Evolutionary conservation across 2,888 invertebrate species (phyloP), one percentile per base, ranked within the genome.

Genomic region (Rhodophaea formosa): DNA sequence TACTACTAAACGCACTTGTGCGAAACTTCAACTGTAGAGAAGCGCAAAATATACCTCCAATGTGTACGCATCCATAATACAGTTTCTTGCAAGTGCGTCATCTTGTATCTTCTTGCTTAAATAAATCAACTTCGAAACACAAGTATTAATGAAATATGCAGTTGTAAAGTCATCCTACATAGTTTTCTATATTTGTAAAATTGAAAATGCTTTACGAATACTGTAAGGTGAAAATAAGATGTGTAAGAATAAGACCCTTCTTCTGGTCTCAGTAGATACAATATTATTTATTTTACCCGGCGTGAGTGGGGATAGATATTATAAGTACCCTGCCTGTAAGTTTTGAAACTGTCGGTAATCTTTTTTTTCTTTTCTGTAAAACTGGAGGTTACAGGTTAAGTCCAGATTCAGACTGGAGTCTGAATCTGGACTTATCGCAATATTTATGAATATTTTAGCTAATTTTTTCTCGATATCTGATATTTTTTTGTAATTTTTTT

Each of bases 151-250:
- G 12, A 35, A 46, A 46, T 46, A 47, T 30, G 1, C 17, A 47
- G 12, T 47, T 47, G 46, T 39, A 46, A 67, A 61, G 61, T 65
- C 63, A 66, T 67, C 63, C 69, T 70, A 71, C 63, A 71, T 75
- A 77, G 68, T 80, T 80, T 83, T 82, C 76, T 82, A 82, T 77
- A 76, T 82, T 81, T 83, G 77, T 84, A 82, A 75, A 74, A 68
- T 72, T 55, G 59, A 69, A 71, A 71, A 61, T 62, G 59, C 67
- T 65, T 68, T 67, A 65, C 57, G 66, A 64, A 62, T 62, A 67
- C 29, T 64, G 60, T 57, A 65, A 60, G 57, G 67, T 66, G 60
- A 62, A 63, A 68, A 64, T 67, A 59, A 62, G 60, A 51, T 63
- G 58, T 44, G 54, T 45, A 54, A 53, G 3, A 53, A n/a, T 42